These are phyloP conservation scores for Archips xylosteana DNA, from an alignment of 2,888 invertebrate genomes.

Conservation along the genomic window DNA sequence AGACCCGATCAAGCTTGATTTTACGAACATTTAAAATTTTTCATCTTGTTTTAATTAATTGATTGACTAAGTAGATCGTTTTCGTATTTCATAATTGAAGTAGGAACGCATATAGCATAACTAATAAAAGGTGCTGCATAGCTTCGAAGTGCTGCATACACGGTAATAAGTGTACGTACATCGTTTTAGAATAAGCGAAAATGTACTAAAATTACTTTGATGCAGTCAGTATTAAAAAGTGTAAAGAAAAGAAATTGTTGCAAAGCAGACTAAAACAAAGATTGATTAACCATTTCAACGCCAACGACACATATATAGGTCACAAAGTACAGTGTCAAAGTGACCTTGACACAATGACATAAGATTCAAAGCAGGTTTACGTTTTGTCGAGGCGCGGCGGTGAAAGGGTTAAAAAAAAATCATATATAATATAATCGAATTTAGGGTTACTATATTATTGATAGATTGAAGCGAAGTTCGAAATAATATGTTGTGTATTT, in stretches of 20 bases:
- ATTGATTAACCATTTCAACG: no score
- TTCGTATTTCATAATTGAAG: slow-evolving; percentile 36
- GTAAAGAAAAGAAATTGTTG: slow-evolving; percentile 7
- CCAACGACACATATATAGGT: no score
- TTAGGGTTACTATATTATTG: neutral
- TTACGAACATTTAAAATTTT: neutral
- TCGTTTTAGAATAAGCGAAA: slow-evolving; percentile 48
- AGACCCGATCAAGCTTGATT: no score
- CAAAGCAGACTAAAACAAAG: slow-evolving; percentile 17
- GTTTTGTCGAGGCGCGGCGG: no score
- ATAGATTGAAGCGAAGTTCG: neutral
- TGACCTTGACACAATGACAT: no score
- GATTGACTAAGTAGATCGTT: no score
- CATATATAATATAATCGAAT: neutral
- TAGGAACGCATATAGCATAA: slow-evolving; percentile 52
- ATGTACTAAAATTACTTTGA: slow-evolving; percentile 23
- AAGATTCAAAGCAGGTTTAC: no score
- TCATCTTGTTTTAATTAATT: neutral
- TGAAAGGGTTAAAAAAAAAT: neutral
- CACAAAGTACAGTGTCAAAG: no score
- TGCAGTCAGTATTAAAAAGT: slow-evolving; percentile 25
- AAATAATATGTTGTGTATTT: no score
- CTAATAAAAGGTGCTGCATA: slow-evolving; percentile 49
- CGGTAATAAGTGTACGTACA: slow-evolving; percentile 52
- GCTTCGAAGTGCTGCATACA: slow-evolving; percentile 61